Base-by-base conservation (phyloP, 2,888 invertebrate genomes). In the Sicus ferrugineus region DNA sequence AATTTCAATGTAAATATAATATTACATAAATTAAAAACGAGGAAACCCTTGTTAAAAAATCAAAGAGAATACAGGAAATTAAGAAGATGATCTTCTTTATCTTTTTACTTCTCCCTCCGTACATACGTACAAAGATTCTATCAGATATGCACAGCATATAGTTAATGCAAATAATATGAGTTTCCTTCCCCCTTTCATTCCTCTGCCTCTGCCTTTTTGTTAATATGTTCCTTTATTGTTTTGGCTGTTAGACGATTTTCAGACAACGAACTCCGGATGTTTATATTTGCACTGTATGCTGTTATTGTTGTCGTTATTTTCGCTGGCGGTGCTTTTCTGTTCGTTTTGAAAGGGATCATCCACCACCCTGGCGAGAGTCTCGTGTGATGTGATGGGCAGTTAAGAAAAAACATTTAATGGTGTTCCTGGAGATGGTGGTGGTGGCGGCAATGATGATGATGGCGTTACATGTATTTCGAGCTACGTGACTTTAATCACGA, bases 401-500 rank as follows among this genome's bases (percentile, higher is more conserved):
- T 46, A 46, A 46, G 50, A 21, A 50, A 46, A 21, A 21, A 50
- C 2, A 14, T 54, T 23, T 54, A 3, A 23, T 23, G 46, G 19
- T 7, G 26, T 52, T 52, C 14, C 16, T 23, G 23, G 54, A 4
- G 7, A 46, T 46, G 19, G 46, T 16, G 46, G 26, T 54, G 14
- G 26, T 9, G 54, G 11, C 38, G 38, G 38, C 38, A 14, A 28
- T 16, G 28, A 23, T 28, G 26, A 28, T 28, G 54, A 11, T 54
- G 14, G 54, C 14, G 14, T 3, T 42, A n/a, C 11, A 26, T 54
- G 3, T 3, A 23, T 7, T n/a, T 46, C 5, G 52, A 52, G 52
- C 54, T 23, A 54, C 54, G 54, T 54, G 54, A 54, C 54, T 54
- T 54, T 16, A 9, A 54, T 54, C 54, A 54, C 28, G 26, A 14